These are phyloP conservation scores for Plestiodon gilberti DNA, from an alignment of 2,113 vertebrate genomes.

Conservation along the genomic window DNA sequence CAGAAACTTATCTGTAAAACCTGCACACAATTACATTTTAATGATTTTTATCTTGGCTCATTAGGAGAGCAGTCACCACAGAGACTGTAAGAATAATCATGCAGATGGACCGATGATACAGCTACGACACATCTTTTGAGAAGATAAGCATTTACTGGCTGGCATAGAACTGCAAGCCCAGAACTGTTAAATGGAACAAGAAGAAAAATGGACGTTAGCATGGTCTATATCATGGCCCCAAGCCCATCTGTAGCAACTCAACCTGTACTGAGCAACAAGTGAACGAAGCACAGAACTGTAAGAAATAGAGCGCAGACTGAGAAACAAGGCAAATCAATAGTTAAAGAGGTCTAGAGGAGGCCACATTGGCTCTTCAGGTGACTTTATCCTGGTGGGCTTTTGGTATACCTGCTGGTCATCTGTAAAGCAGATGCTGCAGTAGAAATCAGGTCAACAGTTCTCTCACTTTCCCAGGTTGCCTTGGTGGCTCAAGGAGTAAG, in stretches of 20 bases:
- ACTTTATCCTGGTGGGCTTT: neutral
- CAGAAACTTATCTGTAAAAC: conserved; percentile 65
- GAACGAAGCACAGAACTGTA: too few relatives aligned
- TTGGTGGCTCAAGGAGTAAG: neutral
- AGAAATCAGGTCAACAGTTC: neutral
- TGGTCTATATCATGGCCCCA: neutral
- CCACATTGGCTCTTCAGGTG: neutral
- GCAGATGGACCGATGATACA: conserved; percentile 47
- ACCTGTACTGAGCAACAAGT: neutral
- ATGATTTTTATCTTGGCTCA: conserved; percentile 75
- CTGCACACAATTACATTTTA: conserved; percentile 72
- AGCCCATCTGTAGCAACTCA: neutral
- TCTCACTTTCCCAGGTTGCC: neutral
- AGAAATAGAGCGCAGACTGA: neutral
- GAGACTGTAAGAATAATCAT: conserved; percentile 69
- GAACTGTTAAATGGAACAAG: conserved; percentile 26
- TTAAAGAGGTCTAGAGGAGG: neutral
- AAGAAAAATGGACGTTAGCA: neutral
- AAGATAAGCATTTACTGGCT: conserved; percentile 26
- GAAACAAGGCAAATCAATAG: neutral
- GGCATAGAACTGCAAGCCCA: conserved; percentile 14
- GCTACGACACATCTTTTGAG: conserved; percentile 35
- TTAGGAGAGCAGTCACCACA: conserved; percentile 70
- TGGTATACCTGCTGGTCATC: neutral
- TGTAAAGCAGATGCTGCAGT: neutral